Evolutionary conservation across 1,140 invertebrate genomes (phyloP), one percentile per base, ranked within the genome.

Genomic region (Aethina tumida): DNA sequence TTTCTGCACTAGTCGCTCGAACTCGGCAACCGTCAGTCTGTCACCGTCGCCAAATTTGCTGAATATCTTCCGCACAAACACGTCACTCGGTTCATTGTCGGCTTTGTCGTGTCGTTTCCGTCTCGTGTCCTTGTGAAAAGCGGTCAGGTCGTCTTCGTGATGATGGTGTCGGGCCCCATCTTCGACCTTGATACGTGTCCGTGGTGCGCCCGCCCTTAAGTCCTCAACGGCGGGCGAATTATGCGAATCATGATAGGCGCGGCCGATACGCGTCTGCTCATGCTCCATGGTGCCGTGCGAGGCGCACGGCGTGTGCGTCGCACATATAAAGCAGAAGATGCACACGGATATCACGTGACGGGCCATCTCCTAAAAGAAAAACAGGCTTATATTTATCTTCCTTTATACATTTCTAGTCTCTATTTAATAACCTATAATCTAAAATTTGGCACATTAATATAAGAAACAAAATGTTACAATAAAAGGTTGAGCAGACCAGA

Each of bases 251-350:
- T 43, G 41, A 30, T 50, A 52, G 17, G 46, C 42, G 24, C 45
- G 32, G 25, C 39, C 38, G 2, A 33, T 49, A 37, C 51, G 32
- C 5, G 37, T 34, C 19, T 44, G 36, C 18, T 45, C 49, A 52
- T 45, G 63, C 50, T 35, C 53, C 33, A 61, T 58, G 50, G 59
- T 70, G 29, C 64, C 67, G 59, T 70, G 81, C 52, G 68, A 77
- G 18, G 70, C 74, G 52, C 81, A 84, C 1, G 76, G 72, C 24
- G 70, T 71, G 42, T 81, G 80, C 25, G 79, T 72, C 7, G 81
- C 79, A 55, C 80, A 84, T 2, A 85, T 59, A 21, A 84, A 69
- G 57, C 81, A 85, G 48, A 85, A 78, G 58, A 84, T 76, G 50
- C 81, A 84, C 14, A 85, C 79, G 9, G 79, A 80, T 45, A 84